A percentile compares a stretch with the other conserved stretches of the same genome.
Evolutionary conservation across 2,888 invertebrate species (phyloP).

Genomic region (Caenorhabditis zanzibari): DNA sequence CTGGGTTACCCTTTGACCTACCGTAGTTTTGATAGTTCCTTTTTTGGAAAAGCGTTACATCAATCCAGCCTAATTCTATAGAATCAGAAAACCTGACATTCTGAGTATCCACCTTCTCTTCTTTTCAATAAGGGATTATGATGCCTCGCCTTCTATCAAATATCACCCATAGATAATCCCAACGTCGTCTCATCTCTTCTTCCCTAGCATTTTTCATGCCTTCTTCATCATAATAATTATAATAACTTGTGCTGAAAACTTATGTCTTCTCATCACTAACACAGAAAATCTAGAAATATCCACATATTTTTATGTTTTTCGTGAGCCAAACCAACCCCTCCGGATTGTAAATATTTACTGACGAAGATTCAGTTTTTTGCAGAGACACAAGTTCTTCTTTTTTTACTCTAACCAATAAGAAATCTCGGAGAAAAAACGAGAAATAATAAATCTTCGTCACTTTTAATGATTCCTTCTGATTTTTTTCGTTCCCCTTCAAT

Average conservation of each 20-base stretch:
- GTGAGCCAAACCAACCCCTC: neutral
- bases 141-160: constrained; percentile 16
- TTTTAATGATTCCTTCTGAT: constrained; percentile 33
- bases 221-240: neutral
- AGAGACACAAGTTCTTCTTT: constrained; percentile 9
- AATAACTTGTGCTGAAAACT: constrained; percentile 3
- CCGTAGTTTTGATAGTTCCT: neutral
- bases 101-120: constrained; percentile 7
- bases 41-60: neutral
- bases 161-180: constrained; percentile 18
- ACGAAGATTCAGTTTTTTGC: constrained; percentile 7
- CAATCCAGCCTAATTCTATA: neutral
- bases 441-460: constrained; percentile 26
- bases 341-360: constrained; percentile 33
- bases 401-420: neutral
- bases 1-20: neutral
- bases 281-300: constrained; percentile 27
- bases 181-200: neutral
- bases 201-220: neutral
- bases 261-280: neutral
- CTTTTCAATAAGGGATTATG: constrained; percentile 25
- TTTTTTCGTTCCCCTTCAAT: constrained; percentile 5
- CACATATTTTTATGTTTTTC: constrained; percentile 1
- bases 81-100: neutral
- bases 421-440: constrained; percentile 9